These are phyloP conservation scores for Bovichtus diacanthus DNA, from an alignment of 2,797 vertebrate species.

Conservation along the genomic window DNA sequence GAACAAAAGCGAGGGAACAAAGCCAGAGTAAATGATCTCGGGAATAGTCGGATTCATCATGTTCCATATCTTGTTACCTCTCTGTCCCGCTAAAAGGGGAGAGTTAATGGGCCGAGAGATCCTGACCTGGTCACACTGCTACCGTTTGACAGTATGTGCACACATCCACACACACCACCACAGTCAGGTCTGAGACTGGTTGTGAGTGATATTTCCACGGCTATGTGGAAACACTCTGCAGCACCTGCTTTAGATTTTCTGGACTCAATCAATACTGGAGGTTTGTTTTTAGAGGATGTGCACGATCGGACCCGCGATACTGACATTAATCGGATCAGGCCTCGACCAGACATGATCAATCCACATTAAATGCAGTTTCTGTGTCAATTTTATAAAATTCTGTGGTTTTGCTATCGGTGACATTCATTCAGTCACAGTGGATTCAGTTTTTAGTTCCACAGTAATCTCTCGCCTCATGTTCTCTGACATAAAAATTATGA, in stretches of 20 bases:
- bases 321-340: neutral
- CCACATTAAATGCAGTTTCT: slow-evolving; percentile 5
- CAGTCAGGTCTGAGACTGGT: neutral
- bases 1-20: slow-evolving; percentile 41
- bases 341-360: neutral
- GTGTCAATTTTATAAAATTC: neutral
- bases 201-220: slow-evolving; percentile 15
- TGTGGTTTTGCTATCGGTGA: neutral
- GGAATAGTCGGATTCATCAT: slow-evolving; percentile 43
- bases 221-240: slow-evolving; percentile 7
- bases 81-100: slow-evolving; percentile 20
- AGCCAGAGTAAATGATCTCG: slow-evolving; percentile 27
- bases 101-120: slow-evolving; percentile 51
- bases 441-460: neutral
- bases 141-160: neutral
- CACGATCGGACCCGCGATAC: neutral
- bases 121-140: slow-evolving; percentile 39
- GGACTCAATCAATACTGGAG: slow-evolving; percentile 6
- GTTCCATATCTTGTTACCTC: slow-evolving; percentile 34
- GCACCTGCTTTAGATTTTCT: no score
- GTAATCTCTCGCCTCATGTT: neutral
- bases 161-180: neutral
- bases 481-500: no score
- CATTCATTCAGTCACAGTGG: neutral
- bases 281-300: neutral